Base-by-base conservation (phyloP, 2,888 invertebrate genomes). In the Ophion slaviceki region DNA sequence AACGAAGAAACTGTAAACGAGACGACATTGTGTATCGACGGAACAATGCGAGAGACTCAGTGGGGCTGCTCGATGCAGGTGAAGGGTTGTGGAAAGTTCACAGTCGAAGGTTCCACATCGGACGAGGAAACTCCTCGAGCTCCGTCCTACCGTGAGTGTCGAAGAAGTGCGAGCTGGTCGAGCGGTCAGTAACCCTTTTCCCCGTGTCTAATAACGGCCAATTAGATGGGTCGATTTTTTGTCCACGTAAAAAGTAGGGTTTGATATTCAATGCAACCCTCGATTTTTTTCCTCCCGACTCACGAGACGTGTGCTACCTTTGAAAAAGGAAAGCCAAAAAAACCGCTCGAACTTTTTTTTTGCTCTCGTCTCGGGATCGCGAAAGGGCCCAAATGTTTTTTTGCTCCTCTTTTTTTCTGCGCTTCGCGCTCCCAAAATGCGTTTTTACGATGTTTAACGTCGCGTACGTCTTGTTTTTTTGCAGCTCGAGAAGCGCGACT, bases 221-320 rank as follows among this genome's bases (percentile, higher is more conserved):
- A 88, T 90, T 87, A 87, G 87, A 66, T 66, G 84, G 89, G 87
- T 85, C 85, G 79, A 88, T 86, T 88, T 88, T 89, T 77, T 66
- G 28, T 64, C 20, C 74, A 32, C 66, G 66, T 32, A 74, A 74
- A 87, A 76, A 74, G 61, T 62, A 67, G 24, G 68, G 70, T 66
- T 78, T 70, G 68, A 81, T 47, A 81, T 64, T 75, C 62, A 32
- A 74, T 45, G 68, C 28, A 78, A 68, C 68, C 74, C 74, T 79
- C 70, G 53, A 76, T 77, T 87, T 80, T 82, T 80, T 70, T 77
- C 64, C n/a, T 77, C 66, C n/a, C 40, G 78, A 68, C 64, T 62
- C 36, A 28, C 66, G 24, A 71, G 75, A 72, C 64, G 28, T 67
- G 57, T 45, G 78, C 36, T 36, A 6, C n/a, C 53, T 20, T 76